Evolutionary conservation across 2,888 invertebrate species (phyloP), one percentile per base, ranked within the genome.

Genomic region (Heterodera filipjevi): DNA sequence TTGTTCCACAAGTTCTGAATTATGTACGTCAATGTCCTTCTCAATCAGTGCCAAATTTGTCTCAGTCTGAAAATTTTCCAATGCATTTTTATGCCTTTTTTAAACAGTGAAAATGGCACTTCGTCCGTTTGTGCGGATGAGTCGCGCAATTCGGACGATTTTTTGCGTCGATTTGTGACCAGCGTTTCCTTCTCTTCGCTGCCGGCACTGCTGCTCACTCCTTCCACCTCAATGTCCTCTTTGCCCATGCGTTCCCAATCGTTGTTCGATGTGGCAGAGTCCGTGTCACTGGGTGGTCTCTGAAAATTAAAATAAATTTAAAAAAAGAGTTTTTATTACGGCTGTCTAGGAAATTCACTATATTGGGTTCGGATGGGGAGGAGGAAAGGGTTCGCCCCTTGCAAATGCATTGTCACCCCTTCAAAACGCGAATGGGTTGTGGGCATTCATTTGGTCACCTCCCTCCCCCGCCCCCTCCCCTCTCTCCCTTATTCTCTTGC

Each of bases 211-310:
- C 78, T 78, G 16, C 77, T 32, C 53, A 79, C 66, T 14, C 32
- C 71, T 30, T 79, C 79, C n/a, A 46, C 72, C 8, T 66, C 79
- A n/a, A 79, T 59, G 39, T 79, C 71, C 66, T 80, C 80, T 35
- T 39, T 68, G 46, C 80, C 80, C 78, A 80, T 80, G 22, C 79
- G 77, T 33, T 79, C 80, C 80, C 80, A 79, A 30, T 76, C 80
- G 32, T 73, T 74, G 74, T 79, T 79, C 12, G 80, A 79, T 16
- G 78, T 72, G 3, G 79, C 70, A 1, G 76, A 77, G 27, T 71
- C 79, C 10, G 80, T 72, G 35, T 79, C 78, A 35, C 73, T 73
- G 8, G 80, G 44, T 16, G 78, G 78, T 32, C 74, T 73, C 68
- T 33, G 19, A 30, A 74, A 71, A 71, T 6, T 3, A 16, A 30